Evolutionary conservation across 53 echinoderm and acorn worm species (phyloP).

Genomic region (Henricia sp.): DNA sequence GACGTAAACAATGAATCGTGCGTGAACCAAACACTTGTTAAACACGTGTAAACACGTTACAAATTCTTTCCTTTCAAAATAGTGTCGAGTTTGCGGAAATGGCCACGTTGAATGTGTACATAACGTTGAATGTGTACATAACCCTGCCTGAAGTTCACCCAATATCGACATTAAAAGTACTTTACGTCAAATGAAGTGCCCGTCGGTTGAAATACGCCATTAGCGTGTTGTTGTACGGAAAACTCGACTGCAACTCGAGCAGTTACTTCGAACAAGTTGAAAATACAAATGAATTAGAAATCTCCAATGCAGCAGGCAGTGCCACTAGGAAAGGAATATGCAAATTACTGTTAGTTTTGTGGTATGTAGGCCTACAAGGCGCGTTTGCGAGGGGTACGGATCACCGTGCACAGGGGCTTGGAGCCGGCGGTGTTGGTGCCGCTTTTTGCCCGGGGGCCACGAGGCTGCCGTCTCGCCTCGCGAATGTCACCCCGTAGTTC

Average conservation of each 20-base stretch:
- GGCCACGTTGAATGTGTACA: no score
- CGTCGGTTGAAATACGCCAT: constrained; percentile 24
- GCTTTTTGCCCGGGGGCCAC: constrained; percentile 32
- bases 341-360: no score
- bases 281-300: not conserved
- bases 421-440: constrained; percentile 27
- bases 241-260: constrained; percentile 18
- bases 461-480: constrained; percentile 20
- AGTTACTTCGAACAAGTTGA: not conserved
- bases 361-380: not conserved
- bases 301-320: not conserved
- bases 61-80: no score
- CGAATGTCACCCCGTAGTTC: constrained; percentile 35
- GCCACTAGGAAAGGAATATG: no score
- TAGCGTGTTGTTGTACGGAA: constrained; percentile 29
- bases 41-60: no score
- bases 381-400: not conserved
- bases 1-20: no score
- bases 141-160: no score
- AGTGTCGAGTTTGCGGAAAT: no score
- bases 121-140: no score
- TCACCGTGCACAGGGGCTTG: not conserved
- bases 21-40: no score
- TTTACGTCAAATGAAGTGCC: constrained; percentile 1
- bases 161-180: no score